Conservation (phyloP, 2,888 invertebrate species). For the Mimumesa dahlbomi region DNA sequence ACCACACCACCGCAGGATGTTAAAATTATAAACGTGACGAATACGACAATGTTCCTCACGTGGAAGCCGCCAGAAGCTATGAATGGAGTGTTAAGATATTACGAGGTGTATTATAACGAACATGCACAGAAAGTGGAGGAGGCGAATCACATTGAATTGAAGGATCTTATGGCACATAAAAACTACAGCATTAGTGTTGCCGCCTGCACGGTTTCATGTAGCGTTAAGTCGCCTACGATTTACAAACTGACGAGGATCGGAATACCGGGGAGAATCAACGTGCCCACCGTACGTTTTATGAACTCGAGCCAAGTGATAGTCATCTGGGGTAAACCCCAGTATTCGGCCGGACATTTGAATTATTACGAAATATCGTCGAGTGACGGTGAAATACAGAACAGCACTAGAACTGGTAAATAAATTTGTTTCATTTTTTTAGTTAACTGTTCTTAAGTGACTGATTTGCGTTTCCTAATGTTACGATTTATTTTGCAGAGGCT, state of each 20-base stretch:
- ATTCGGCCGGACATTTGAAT: constrained; percentile 80
- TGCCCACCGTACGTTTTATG: constrained; percentile 78
- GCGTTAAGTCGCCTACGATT: constrained; percentile 82
- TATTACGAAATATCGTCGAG: constrained; percentile 81
- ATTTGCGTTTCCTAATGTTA: neutral
- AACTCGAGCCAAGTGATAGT: constrained; percentile 81
- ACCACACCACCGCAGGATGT: constrained; percentile 84
- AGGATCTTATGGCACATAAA: constrained; percentile 79
- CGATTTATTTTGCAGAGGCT: constrained; percentile 62
- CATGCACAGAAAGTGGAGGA: constrained; percentile 67
- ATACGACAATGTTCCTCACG: constrained; percentile 84
- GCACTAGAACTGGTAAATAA: constrained; percentile 65
- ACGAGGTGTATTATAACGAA: constrained; percentile 83
- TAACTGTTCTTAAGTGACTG: neutral
- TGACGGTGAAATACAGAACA: constrained; percentile 72
- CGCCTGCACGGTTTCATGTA: constrained; percentile 88
- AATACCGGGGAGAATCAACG: constrained; percentile 80
- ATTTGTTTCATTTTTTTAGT: neutral
- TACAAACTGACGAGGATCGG: constrained; percentile 85
- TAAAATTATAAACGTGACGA: constrained; percentile 83
- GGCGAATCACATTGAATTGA: constrained; percentile 62
- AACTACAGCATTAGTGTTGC: constrained; percentile 86
- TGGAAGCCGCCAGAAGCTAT: constrained; percentile 87
- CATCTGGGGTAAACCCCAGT: constrained; percentile 80
- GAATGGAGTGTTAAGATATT: constrained; percentile 89